Evolutionary conservation across 1,140 invertebrate genomes (phyloP).

Genomic region (Eurosta solidaginis): DNA sequence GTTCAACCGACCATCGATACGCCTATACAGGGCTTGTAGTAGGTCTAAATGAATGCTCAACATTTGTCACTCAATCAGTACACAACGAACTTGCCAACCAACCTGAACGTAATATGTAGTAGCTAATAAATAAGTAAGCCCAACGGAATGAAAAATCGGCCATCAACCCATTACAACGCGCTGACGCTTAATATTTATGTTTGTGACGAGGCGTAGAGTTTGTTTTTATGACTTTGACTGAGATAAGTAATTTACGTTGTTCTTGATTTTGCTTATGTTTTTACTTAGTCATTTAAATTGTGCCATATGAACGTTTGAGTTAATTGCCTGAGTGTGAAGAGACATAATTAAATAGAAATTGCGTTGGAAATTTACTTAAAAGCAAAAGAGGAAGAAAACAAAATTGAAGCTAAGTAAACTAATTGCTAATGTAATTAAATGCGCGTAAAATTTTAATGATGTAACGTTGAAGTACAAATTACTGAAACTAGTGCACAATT

Average conservation of each 20-base stretch:
- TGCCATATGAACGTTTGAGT: neutral
- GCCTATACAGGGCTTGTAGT: neutral
- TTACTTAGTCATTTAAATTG: neutral
- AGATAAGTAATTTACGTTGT: neutral
- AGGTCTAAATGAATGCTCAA: neutral
- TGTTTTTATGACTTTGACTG: slow-evolving; percentile 10
- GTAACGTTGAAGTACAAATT: neutral
- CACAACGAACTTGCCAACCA: neutral
- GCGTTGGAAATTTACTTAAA: neutral
- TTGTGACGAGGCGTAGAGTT: neutral
- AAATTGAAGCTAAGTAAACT: neutral
- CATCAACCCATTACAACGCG: too few relatives aligned
- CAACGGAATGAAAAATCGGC: neutral
- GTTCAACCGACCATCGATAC: neutral
- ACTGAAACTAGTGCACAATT: neutral
- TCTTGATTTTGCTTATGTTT: neutral
- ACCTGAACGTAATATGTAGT: neutral
- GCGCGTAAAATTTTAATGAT: neutral
- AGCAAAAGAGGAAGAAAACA: neutral
- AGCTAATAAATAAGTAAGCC: neutral
- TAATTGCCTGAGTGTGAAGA: neutral
- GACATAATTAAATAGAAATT: neutral
- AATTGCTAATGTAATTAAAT: neutral
- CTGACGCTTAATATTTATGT: neutral
- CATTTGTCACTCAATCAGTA: neutral